Conservation (phyloP, 1,140 invertebrate genomes). For the Chymomyza costata region DNA sequence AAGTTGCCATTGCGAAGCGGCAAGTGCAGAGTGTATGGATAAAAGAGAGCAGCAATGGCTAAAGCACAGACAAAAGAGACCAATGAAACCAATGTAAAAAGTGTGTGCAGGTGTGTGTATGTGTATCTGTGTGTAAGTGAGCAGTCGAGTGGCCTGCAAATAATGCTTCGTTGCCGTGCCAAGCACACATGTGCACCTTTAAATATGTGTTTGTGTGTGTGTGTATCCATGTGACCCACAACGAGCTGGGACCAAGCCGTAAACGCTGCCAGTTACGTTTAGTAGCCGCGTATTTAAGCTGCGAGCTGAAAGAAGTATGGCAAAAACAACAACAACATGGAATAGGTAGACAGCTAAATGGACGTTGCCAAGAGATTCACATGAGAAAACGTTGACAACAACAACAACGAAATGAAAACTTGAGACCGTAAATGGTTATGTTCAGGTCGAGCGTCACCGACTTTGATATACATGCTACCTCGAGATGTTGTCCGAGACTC, state of each 20-base stretch:
- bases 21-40: conserved; percentile 32
- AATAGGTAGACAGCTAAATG: conserved; percentile 66
- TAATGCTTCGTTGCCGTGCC: conserved; percentile 42
- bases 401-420: conserved; percentile 18
- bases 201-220: not conserved
- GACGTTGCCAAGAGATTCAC: too few relatives aligned
- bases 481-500: too few relatives aligned
- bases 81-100: conserved; percentile 3
- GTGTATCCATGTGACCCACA: not conserved
- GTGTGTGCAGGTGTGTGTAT: conserved; percentile 27
- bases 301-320: conserved; percentile 23
- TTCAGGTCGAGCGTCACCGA: too few relatives aligned
- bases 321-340: conserved; percentile 51
- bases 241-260: not conserved
- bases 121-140: too few relatives aligned
- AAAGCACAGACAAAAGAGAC: not conserved
- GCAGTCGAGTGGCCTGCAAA: conserved; percentile 28
- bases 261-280: conserved; percentile 27
- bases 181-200: conserved; percentile 23
- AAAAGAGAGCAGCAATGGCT: conserved; percentile 41
- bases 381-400: conserved; percentile 38
- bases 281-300: conserved; percentile 59
- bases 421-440: too few relatives aligned
- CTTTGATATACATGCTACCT: too few relatives aligned
- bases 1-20: conserved; percentile 57